phyloP scores from a whole-genome alignment of 2,888 invertebrate genomes.

The Pandemis cinnamomeana region DNA sequence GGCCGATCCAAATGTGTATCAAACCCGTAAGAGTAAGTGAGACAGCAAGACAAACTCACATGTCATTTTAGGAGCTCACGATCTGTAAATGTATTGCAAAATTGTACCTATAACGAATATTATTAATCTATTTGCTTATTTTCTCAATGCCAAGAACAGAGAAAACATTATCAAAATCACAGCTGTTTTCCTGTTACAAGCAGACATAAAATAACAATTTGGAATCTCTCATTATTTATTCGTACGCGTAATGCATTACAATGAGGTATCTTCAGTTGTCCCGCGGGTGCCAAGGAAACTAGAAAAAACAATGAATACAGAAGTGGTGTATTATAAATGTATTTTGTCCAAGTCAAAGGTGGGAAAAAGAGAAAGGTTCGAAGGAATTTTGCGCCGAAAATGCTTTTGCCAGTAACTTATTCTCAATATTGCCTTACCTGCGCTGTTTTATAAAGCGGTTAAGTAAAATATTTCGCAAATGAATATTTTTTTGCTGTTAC shows the following conservation, averaged over 20 bases:
- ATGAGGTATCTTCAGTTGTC: constrained; percentile 36
- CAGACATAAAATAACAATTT: constrained; percentile 31
- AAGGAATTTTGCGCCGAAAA: background rate
- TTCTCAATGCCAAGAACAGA: background rate
- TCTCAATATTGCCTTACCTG: background rate
- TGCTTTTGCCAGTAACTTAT: background rate
- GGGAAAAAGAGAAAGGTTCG: background rate
- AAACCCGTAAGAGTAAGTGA: no score
- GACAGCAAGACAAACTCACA: no score
- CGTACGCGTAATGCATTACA: constrained; percentile 44
- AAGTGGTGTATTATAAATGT: constrained; percentile 25
- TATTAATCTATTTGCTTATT: no score
- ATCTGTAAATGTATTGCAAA: no score
- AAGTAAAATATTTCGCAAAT: background rate
- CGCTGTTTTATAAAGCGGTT: no score
- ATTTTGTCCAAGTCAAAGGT: constrained; percentile 13
- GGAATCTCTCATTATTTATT: constrained; percentile 32
- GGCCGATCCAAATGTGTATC: no score
- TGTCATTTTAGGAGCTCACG: no score
- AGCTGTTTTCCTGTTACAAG: constrained; percentile 10
- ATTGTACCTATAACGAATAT: no score
- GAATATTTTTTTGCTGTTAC: background rate
- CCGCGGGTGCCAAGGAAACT: constrained; percentile 26
- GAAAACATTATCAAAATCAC: constrained; percentile 1
- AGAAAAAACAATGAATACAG: constrained; percentile 44